Evolutionary conservation across 2,797 vertebrate genomes (phyloP).

Genomic region (Protosalanx chinensis): DNA sequence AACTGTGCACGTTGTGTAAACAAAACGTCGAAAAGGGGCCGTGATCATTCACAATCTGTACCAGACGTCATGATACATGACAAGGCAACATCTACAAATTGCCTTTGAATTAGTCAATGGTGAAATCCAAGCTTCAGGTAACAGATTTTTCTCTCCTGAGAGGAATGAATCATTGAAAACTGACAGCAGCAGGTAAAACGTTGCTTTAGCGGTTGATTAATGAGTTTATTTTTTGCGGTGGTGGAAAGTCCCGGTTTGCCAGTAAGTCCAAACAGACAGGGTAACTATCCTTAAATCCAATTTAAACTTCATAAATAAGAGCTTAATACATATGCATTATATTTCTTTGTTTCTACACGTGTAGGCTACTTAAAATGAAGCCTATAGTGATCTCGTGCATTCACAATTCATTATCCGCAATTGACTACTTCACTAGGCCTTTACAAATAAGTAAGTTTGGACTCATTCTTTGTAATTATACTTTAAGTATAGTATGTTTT

Average conservation of each 20-base stretch:
- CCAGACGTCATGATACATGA: constrained; percentile 57
- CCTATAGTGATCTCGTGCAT: no score
- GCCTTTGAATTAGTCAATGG: constrained; percentile 67
- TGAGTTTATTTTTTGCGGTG: constrained; percentile 63
- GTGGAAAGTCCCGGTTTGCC: constrained; percentile 74
- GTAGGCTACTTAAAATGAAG: no score
- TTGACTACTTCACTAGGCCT: no score
- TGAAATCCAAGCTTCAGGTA: constrained; percentile 70
- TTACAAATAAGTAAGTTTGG: no score
- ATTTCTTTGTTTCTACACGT: no score
- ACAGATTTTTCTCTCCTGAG: constrained; percentile 52
- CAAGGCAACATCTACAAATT: constrained; percentile 69
- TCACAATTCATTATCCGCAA: no score
- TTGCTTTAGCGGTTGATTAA: constrained; percentile 73
- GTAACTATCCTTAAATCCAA: no score
- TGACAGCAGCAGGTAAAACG: constrained; percentile 70
- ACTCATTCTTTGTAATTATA: no score
- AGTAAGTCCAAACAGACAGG: constrained; percentile 29
- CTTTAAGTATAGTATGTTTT: no score
- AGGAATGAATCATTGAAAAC: constrained; percentile 73
- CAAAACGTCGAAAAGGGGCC: constrained; percentile 50
- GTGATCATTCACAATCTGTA: constrained; percentile 59
- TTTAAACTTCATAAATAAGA: no score
- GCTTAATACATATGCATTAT: no score
- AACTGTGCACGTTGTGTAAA: constrained; percentile 45